phyloP scores from a whole-genome alignment of 2,888 invertebrate species.

The Cryptocephalus primarius region DNA sequence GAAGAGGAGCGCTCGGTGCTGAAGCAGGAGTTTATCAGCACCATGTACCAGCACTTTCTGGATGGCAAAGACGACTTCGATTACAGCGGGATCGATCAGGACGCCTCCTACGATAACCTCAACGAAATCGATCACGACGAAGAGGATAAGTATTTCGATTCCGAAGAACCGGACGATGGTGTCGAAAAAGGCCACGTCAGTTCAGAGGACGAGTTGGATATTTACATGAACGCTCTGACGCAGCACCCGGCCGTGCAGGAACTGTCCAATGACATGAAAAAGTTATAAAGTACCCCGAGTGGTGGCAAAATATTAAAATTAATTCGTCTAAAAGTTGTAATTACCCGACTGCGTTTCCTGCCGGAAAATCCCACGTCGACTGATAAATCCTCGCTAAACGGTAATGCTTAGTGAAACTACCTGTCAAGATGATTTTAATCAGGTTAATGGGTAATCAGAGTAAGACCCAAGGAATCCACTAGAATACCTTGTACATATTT shows the following conservation, averaged over 20 bases:
- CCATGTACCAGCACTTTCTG: constrained; percentile 78
- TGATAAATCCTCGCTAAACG: no score
- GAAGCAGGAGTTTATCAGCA: constrained; percentile 68
- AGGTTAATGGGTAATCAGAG: constrained; percentile 30
- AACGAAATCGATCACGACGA: constrained; percentile 66
- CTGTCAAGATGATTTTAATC: constrained; percentile 12
- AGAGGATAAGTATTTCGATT: constrained; percentile 86
- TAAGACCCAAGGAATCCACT: constrained; percentile 17
- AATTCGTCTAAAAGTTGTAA: no score
- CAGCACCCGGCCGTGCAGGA: constrained; percentile 30
- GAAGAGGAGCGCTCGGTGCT: constrained; percentile 53
- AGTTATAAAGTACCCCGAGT: constrained; percentile 12
- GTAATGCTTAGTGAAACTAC: no score
- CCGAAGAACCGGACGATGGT: constrained; percentile 53
- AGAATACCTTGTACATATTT: constrained; percentile 23
- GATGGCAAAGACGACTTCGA: constrained; percentile 81
- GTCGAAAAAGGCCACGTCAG: constrained; percentile 19
- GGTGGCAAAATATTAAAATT: no score
- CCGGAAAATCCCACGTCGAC: no score
- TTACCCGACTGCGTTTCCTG: no score
- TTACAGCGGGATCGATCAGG: constrained; percentile 69
- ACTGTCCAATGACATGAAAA: constrained; percentile 27
- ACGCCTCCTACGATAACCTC: constrained; percentile 68
- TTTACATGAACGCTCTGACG: constrained; percentile 55
- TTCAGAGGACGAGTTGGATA: constrained; percentile 58